A percentile compares a stretch with the other conserved stretches of the same genome.
phyloP scores from a whole-genome alignment of 2,888 invertebrate species.

The Endotricha flammealis region DNA sequence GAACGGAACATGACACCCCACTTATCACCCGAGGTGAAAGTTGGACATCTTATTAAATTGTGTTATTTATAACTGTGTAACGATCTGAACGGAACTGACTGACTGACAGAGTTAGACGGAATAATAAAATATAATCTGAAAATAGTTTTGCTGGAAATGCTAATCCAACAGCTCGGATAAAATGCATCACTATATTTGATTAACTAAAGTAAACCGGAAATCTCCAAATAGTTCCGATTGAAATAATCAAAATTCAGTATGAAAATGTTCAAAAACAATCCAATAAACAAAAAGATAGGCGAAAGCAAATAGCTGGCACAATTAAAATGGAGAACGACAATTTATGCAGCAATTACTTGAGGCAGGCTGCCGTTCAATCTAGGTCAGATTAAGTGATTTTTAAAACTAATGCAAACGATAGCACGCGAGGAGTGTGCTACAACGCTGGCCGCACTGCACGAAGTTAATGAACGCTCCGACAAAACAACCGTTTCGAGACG shows the following conservation, averaged over 20 bases:
- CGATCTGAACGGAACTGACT: too few species aligned
- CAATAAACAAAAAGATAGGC: slow-evolving; percentile 15
- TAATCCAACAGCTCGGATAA: too few species aligned
- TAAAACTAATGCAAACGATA: slow-evolving; percentile 70
- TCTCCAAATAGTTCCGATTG: too few species aligned
- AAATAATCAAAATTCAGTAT: not conserved
- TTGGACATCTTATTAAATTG: slow-evolving; percentile 64
- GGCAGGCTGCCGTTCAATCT: slow-evolving; percentile 64
- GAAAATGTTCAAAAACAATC: not conserved
- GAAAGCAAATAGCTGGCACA: slow-evolving; percentile 39
- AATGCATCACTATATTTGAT: too few species aligned
- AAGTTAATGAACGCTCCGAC: slow-evolving; percentile 57
- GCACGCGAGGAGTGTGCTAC: slow-evolving; percentile 50
- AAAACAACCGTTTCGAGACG: slow-evolving; percentile 34
- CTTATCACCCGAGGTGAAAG: slow-evolving; percentile 67
- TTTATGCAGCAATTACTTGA: slow-evolving; percentile 71
- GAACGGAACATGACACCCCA: slow-evolving; percentile 70
- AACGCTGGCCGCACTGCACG: slow-evolving; percentile 38
- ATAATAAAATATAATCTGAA: too few species aligned
- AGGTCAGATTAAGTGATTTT: slow-evolving; percentile 75
- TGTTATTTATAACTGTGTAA: slow-evolving; percentile 55
- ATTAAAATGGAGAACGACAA: slow-evolving; percentile 60
- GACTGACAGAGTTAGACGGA: too few species aligned
- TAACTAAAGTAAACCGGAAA: too few species aligned
- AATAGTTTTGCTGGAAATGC: too few species aligned